These are phyloP conservation scores for Pimpla rufipes DNA, from an alignment of 2,888 invertebrate genomes.

Conservation along the genomic window DNA sequence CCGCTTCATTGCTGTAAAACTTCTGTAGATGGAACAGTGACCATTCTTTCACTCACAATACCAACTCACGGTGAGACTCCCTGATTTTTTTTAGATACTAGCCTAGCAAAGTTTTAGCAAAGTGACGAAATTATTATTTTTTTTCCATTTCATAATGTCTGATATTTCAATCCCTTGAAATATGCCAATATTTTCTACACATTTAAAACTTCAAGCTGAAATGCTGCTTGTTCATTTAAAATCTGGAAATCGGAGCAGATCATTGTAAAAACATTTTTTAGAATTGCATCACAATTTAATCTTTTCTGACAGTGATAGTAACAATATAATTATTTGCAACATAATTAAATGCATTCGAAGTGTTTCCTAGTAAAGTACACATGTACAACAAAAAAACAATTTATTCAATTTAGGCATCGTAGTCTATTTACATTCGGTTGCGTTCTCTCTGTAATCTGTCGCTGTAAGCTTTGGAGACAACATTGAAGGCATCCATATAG, in stretches of 20 bases:
- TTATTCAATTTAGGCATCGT: constrained; percentile 42
- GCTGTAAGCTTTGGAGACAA: constrained; percentile 96
- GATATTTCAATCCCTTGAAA: background rate
- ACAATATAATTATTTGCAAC: background rate
- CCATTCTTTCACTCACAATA: background rate
- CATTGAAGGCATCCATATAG: constrained; percentile 98
- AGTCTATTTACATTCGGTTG: constrained; percentile 86
- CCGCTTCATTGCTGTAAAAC: background rate
- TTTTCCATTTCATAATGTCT: too few relatives aligned
- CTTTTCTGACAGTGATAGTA: background rate
- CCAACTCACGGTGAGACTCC: background rate
- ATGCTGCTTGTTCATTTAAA: too few relatives aligned
- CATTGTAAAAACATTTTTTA: background rate
- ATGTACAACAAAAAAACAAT: constrained; percentile 55
- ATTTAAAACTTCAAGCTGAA: too few relatives aligned
- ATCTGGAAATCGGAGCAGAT: too few relatives aligned
- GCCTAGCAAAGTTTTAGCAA: too few relatives aligned
- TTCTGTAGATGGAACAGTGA: constrained; percentile 38
- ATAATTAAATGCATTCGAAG: constrained; percentile 22
- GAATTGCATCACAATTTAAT: background rate
- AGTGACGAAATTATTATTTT: too few relatives aligned
- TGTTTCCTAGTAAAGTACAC: constrained; percentile 17
- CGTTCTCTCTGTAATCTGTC: constrained; percentile 94
- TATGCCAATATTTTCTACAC: background rate
- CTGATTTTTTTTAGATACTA: background rate